These are phyloP conservation scores for Manacus vitellinus DNA, from an alignment of 2,113 vertebrate genomes.

Conservation along the genomic window DNA sequence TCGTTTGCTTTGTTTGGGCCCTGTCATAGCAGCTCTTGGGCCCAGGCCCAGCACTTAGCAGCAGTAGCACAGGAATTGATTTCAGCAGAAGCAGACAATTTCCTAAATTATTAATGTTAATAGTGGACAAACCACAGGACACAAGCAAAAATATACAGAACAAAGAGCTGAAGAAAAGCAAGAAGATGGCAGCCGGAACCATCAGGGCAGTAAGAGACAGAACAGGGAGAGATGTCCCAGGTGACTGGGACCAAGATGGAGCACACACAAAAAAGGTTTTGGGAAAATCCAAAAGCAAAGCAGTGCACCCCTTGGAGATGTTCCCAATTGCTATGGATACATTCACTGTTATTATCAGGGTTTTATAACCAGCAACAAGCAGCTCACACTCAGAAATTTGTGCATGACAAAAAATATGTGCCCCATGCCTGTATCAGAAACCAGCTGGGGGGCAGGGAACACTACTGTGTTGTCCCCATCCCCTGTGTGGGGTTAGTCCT, in stretches of 20 bases:
- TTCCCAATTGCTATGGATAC: not conserved
- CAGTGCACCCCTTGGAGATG: not conserved
- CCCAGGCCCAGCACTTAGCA: slow-evolving; percentile 32
- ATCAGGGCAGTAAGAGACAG: not conserved
- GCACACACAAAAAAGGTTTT: not conserved
- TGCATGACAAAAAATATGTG: rapidly evolving
- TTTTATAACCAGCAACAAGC: not conserved
- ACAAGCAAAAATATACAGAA: not conserved
- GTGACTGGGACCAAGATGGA: not conserved
- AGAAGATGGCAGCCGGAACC: not conserved
- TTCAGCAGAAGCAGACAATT: slow-evolving; percentile 33
- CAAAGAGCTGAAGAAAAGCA: not conserved
- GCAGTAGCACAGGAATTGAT: slow-evolving; percentile 21
- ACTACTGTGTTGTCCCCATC: not conserved
- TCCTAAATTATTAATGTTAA: slow-evolving; percentile 54
- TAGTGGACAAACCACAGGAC: not conserved
- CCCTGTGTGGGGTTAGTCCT: not conserved
- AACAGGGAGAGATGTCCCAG: not conserved
- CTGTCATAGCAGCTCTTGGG: not conserved
- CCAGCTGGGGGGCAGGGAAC: not conserved
- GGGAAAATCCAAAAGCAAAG: slow-evolving; percentile 6
- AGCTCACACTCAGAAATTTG: not conserved
- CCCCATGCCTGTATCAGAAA: not conserved
- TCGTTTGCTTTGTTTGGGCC: not conserved
- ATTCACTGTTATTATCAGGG: not conserved